phyloP scores from a whole-genome alignment of 2,888 invertebrate genomes.

The Lepidocyrtinus sp. region DNA sequence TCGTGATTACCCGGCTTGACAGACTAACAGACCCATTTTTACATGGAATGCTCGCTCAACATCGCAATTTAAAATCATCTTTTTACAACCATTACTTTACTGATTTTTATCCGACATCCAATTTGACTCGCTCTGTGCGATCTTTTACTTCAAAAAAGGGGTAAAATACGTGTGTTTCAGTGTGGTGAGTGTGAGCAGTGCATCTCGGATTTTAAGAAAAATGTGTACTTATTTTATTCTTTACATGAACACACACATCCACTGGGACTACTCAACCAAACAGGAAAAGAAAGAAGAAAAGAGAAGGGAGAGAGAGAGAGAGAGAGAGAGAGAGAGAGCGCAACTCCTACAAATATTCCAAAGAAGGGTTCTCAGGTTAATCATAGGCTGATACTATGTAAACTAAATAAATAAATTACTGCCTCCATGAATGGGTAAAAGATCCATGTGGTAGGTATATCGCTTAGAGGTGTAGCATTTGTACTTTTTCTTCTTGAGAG shows the following conservation, averaged over 20 bases:
- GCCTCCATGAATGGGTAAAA: constrained; percentile 51
- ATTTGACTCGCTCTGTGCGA: constrained; percentile 11
- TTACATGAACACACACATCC: no score
- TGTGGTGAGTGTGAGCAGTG: no score
- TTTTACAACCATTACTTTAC: constrained; percentile 44
- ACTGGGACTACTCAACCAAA: not conserved
- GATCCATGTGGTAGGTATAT: constrained; percentile 54
- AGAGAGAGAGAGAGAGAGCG: constrained; percentile 11
- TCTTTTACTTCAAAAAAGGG: not conserved
- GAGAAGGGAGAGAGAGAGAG: no score
- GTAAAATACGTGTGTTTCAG: not conserved
- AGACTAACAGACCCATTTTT: constrained; percentile 47
- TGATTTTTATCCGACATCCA: constrained; percentile 36
- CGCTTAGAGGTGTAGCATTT: constrained; percentile 55
- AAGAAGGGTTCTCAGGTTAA: constrained; percentile 43
- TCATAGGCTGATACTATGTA: constrained; percentile 45
- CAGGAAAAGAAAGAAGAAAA: no score
- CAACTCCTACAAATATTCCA: constrained; percentile 44
- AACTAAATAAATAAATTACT: constrained; percentile 40
- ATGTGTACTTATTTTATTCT: no score
- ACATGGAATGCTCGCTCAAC: constrained; percentile 36
- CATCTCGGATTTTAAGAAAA: no score
- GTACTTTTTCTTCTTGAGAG: constrained; percentile 37
- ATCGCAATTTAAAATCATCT: constrained; percentile 45
- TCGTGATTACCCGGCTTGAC: constrained; percentile 57